Evolutionary conservation across 2,113 vertebrate species (phyloP).

Genomic region (Bothrops jararaca): DNA sequence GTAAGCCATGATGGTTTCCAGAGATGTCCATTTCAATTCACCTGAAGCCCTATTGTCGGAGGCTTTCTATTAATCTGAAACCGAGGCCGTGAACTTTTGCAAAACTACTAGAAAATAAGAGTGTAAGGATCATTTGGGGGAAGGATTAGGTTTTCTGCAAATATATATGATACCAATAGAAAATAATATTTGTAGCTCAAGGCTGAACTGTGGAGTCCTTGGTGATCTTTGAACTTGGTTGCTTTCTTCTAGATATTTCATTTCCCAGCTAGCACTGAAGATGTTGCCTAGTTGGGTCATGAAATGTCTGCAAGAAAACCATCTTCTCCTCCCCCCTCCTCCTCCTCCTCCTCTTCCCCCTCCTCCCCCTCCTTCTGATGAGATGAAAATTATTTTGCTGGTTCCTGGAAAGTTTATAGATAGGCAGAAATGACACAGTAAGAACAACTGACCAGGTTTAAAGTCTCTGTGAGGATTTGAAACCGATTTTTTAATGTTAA

Average conservation of each 20-base stretch:
- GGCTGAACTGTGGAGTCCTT: background rate
- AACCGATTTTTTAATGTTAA: background rate
- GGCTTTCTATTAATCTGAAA: background rate
- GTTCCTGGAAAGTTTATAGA: background rate
- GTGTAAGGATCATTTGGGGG: background rate
- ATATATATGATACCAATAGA: background rate
- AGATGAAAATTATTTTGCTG: background rate
- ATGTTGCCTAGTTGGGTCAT: background rate
- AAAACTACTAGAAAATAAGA: background rate
- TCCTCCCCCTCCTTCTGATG: background rate
- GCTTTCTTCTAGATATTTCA: background rate
- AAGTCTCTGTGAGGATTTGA: background rate
- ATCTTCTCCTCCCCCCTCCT: too few species aligned
- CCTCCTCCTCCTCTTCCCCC: too few species aligned
- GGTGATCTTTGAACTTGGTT: background rate
- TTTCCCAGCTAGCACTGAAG: background rate
- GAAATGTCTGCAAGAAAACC: background rate
- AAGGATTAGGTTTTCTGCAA: background rate
- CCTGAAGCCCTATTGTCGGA: constrained; percentile 57
- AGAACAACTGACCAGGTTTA: background rate
- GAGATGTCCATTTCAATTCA: constrained; percentile 70
- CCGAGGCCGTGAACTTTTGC: background rate
- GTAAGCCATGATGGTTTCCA: constrained; percentile 64
- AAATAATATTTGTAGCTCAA: background rate
- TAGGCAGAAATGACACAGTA: background rate